These are phyloP conservation scores for Papilio protenor DNA, from an alignment of 2,888 invertebrate genomes.

Conservation along the genomic window DNA sequence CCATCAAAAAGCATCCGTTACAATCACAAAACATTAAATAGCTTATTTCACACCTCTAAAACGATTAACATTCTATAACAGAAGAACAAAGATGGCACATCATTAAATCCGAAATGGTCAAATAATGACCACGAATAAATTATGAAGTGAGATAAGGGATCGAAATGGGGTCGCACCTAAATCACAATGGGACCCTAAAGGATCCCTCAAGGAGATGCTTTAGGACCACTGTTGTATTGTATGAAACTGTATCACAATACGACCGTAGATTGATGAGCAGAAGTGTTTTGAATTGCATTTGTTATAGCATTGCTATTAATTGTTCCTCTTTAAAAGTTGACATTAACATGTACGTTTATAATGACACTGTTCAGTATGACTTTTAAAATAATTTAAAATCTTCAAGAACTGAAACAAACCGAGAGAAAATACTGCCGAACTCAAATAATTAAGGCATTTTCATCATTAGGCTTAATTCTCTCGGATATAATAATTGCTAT, in stretches of 20 bases:
- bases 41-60: slow-evolving; percentile 79
- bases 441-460: too few species aligned
- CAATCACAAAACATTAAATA: slow-evolving; percentile 63
- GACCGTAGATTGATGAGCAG: slow-evolving; percentile 65
- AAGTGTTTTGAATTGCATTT: slow-evolving; percentile 42
- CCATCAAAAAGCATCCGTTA: slow-evolving; percentile 67
- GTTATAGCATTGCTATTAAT: slow-evolving; percentile 38
- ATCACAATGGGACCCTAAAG: slow-evolving; percentile 70
- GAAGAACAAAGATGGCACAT: slow-evolving; percentile 79
- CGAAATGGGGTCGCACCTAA: slow-evolving; percentile 64
- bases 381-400: neutral
- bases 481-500: too few species aligned
- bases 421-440: too few species aligned
- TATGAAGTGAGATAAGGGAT: slow-evolving; percentile 73
- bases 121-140: slow-evolving; percentile 85
- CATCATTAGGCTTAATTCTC: too few species aligned
- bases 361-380: neutral
- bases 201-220: slow-evolving; percentile 66
- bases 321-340: slow-evolving; percentile 14
- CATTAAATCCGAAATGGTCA: slow-evolving; percentile 82
- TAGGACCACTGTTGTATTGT: slow-evolving; percentile 71
- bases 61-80: slow-evolving; percentile 72
- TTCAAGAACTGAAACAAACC: neutral
- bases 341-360: slow-evolving; percentile 3
- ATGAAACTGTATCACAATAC: slow-evolving; percentile 77